Base-by-base conservation (phyloP, 2,797 vertebrate genomes). In the Gymnoscopelus braueri region DNA sequence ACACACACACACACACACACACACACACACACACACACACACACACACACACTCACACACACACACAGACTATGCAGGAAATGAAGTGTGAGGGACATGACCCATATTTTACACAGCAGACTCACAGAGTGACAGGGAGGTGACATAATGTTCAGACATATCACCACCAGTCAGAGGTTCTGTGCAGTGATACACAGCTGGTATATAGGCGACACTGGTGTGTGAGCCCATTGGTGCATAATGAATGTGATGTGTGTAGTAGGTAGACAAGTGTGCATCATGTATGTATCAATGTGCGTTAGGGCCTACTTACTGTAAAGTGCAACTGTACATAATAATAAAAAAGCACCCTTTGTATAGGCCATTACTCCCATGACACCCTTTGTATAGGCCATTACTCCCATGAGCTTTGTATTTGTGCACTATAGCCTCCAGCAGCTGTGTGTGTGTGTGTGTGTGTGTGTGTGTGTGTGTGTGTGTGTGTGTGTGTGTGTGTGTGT, bases 51-150 rank as follows among this genome's bases (percentile, higher is more conserved):
- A 26, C 48, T 19, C 63, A 64, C 51, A 64, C 62, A 57, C 57
- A 70, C 19, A 3, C 48, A 69, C 63, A 51, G 0, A 14, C 79
- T 72, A 83, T 52, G 0, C 29, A 39, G 62, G 68, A 78, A 78
- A 73, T 76, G 67, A n/a, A 71, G 79, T 60, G 2, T 24, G 67
- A 72, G 72, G 3, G 15, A 52, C 1, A 13, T 83, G 88, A 85
- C 82, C 84, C 79, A 88, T 57, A 84, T 88, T 77, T 63, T 69
- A 67, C 66, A 72, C 61, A 64, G 65, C 61, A 64, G 65, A 26
- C 55, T 11, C 65, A 74, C 67, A 10, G 39, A 44, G 7, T 44
- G 39, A 44, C 39, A 8, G 3, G 39, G 39, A 44, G 39, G 39
- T 44, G 39, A 44, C 39, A 44, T 44, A 44, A 29, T 29, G 39